Evolutionary conservation across 2,113 vertebrate species (phyloP), one percentile per base, ranked within the genome.

Genomic region (Poecile atricapillus): DNA sequence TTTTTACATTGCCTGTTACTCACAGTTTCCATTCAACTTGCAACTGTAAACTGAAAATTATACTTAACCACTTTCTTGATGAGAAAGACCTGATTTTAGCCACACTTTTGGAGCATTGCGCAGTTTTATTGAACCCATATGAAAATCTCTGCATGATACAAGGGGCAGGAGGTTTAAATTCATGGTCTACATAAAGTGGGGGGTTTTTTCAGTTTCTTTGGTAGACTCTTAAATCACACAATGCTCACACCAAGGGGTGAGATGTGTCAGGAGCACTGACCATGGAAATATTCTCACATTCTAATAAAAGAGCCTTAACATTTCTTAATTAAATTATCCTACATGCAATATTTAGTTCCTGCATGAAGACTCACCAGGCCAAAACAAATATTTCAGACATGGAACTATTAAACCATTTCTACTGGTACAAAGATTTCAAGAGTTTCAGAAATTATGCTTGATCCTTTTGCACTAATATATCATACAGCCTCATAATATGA

Each of bases 1-100:
- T 86, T 90, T 77, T 69, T 78, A 33, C 49, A 20, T 28, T 56
- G 52, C 50, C 75, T 69, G 2, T 91, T 88, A 37, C 81, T 95
- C 95, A 96, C 68, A 95, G 87, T 94, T 97, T 97, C 96, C 96
- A 65, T 41, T 44, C 49, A 43, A 53, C 71, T 90, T 86, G n/a
- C 56, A 94, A 68, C 76, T 64, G 39, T 69, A 91, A 92, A 64
- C 70, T 81, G 83, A 92, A 76, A 81, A 93, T 83, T 78, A 25
- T 11, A 49, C 49, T 86, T 71, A 93, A 96, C 93, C 92, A 88
- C 90, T 80, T 83, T 94, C 71, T 88, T 88, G 71, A 87, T 95
- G 92, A 90, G 84, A 77, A 94, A 83, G 41, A 90, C 73, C 63
- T 92, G 94, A 44, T 81, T 90, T 88, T 73, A 83, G 64, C 95